phyloP scores from a whole-genome alignment of 2,113 vertebrate genomes.

The Micronycteris hirsuta region DNA sequence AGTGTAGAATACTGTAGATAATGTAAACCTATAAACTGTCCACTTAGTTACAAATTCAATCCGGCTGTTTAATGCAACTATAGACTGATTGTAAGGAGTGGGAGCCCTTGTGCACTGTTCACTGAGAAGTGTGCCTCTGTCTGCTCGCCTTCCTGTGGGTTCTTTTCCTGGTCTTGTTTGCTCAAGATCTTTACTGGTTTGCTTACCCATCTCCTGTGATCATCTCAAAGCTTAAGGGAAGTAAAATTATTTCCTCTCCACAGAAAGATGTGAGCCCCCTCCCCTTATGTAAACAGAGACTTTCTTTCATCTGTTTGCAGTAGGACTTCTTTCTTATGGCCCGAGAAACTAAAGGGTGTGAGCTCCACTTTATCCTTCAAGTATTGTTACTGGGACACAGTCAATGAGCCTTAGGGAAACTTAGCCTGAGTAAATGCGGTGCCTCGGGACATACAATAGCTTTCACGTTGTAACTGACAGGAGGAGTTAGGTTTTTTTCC shows the following conservation, averaged over 20 bases:
- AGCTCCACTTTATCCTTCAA: neutral
- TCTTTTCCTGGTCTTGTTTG: neutral
- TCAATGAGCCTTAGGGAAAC: neutral
- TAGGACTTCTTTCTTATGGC: neutral
- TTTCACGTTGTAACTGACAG: constrained; percentile 31
- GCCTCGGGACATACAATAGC: neutral
- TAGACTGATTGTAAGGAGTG: too few species aligned
- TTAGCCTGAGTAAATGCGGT: neutral
- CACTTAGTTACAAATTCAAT: neutral
- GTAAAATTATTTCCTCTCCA: constrained; percentile 9
- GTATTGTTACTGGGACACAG: neutral
- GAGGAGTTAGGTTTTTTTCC: neutral
- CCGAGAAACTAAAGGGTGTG: neutral
- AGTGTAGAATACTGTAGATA: neutral
- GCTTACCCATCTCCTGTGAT: neutral
- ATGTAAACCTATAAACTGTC: neutral
- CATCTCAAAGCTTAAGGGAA: neutral
- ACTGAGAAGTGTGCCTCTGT: neutral
- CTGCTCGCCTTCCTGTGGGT: neutral
- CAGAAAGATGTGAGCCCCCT: neutral
- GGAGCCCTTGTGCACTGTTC: neutral
- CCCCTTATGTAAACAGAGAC: neutral
- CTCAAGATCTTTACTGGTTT: neutral
- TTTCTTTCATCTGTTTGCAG: neutral
- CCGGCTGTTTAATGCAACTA: neutral